A percentile compares a stretch with the other conserved stretches of the same genome.
phyloP scores from a whole-genome alignment of 1,140 invertebrate species.

The Idris sp. region DNA sequence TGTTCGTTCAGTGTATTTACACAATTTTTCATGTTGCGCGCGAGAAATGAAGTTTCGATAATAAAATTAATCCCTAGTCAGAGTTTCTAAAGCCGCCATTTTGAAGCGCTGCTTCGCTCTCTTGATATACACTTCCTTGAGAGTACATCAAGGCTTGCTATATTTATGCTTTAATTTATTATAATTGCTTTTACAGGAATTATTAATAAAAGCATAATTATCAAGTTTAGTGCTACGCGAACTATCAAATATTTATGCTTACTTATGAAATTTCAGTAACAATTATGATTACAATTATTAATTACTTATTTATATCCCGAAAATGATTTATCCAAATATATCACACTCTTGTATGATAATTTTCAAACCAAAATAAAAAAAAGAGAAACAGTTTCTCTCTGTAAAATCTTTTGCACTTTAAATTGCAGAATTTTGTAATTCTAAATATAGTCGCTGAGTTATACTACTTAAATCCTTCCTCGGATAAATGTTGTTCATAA shows the following conservation, averaged over 20 bases:
- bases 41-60: conserved; percentile 47
- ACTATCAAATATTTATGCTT: conserved; percentile 50
- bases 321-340: too few relatives aligned
- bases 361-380: too few relatives aligned
- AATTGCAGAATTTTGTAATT: too few relatives aligned
- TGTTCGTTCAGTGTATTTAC: conserved; percentile 28
- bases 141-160: conserved; percentile 20
- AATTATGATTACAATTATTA: conserved; percentile 30
- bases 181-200: conserved; percentile 58
- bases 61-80: conserved; percentile 56
- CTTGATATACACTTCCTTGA: conserved; percentile 34
- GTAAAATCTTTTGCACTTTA: too few relatives aligned
- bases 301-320: too few relatives aligned
- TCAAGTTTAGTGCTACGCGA: conserved; percentile 29
- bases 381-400: too few relatives aligned
- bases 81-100: conserved; percentile 52
- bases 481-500: too few relatives aligned
- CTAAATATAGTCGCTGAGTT: too few relatives aligned
- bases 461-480: too few relatives aligned
- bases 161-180: conserved; percentile 58
- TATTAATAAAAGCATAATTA: conserved; percentile 59
- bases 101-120: conserved; percentile 37
- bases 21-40: conserved; percentile 45
- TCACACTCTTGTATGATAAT: too few relatives aligned
- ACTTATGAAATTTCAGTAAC: conserved; percentile 29